Evolutionary conservation across 2,888 invertebrate genomes (phyloP).

Genomic region (Clunio marinus): DNA sequence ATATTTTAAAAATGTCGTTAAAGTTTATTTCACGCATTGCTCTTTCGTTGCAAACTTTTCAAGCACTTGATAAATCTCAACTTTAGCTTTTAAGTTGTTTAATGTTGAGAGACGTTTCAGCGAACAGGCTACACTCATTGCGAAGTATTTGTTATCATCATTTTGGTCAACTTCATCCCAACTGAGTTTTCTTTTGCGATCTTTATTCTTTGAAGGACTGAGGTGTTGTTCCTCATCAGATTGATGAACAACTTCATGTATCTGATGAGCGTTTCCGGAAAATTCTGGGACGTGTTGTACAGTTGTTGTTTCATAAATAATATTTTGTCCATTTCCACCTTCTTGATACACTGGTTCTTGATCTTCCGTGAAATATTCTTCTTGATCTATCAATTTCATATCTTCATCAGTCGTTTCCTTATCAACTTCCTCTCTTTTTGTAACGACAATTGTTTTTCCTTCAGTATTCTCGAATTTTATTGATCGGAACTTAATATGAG

Average conservation of each 20-base stretch:
- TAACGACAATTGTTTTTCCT: neutral
- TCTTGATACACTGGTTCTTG: constrained; percentile 14
- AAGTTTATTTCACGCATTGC: neutral
- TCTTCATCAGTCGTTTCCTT: constrained; percentile 4
- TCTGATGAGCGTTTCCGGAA: neutral
- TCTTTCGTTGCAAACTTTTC: constrained; percentile 46
- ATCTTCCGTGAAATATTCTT: neutral
- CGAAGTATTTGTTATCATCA: constrained; percentile 39
- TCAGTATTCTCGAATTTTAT: constrained; percentile 15
- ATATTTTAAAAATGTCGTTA: neutral
- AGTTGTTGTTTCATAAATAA: constrained; percentile 17
- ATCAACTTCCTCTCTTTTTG: constrained; percentile 16
- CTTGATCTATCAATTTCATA: neutral
- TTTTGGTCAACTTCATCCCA: constrained; percentile 42
- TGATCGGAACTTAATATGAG: constrained; percentile 24
- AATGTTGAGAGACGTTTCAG: constrained; percentile 47
- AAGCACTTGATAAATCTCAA: constrained; percentile 49
- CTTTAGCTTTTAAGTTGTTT: constrained; percentile 49
- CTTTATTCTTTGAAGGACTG: neutral
- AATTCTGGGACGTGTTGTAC: neutral
- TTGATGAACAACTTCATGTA: neutral
- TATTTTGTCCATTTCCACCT: neutral
- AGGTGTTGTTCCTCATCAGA: neutral
- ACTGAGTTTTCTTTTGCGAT: neutral
- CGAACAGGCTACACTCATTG: constrained; percentile 45